Conservation (phyloP, 1,140 invertebrate genomes). For the Arion vulgaris region DNA sequence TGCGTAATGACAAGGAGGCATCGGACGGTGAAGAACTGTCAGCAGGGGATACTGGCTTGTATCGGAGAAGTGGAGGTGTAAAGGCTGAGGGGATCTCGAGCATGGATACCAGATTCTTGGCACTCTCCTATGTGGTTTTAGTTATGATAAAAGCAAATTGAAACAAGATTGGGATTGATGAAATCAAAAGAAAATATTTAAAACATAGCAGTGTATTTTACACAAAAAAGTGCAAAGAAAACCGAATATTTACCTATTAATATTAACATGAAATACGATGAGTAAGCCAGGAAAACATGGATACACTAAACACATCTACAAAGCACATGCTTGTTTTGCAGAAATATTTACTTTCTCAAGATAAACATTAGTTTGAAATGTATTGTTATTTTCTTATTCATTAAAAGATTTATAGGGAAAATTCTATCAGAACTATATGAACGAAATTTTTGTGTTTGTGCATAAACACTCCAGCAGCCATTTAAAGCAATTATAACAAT, state of each 20-base stretch:
- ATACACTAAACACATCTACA: no score
- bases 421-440: no score
- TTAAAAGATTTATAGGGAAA: no score
- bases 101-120: neutral
- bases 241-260: neutral
- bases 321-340: no score
- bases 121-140: neutral
- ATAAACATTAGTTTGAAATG: no score
- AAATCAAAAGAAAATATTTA: neutral
- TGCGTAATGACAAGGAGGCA: neutral
- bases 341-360: no score
- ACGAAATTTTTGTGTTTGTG: no score
- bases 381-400: no score
- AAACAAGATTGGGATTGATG: neutral
- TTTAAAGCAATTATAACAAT: no score
- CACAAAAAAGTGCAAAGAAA: neutral
- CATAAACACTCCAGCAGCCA: no score
- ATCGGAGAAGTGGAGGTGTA: constrained; percentile 16
- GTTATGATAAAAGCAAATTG: neutral
- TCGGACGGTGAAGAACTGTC: neutral
- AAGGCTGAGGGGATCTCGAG: neutral
- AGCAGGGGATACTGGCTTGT: neutral
- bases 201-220: neutral
- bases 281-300: neutral
- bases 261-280: neutral